Evolutionary conservation across 2,797 vertebrate genomes (phyloP).

Genomic region (Zalophus californianus): DNA sequence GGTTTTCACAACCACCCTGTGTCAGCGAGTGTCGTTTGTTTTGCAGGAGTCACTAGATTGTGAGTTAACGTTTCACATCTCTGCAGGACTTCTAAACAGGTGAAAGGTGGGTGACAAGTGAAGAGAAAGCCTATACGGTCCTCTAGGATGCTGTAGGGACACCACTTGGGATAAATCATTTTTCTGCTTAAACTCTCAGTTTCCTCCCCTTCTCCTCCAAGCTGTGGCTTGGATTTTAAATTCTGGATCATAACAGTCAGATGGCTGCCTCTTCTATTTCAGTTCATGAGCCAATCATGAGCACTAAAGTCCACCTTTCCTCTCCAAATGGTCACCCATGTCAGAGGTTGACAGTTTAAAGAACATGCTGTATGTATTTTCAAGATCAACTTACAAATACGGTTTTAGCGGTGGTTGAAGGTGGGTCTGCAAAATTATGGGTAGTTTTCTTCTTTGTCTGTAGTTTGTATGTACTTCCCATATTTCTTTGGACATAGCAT

Average conservation of each 20-base stretch:
- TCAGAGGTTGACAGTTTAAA: neutral
- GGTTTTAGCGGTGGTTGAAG: neutral
- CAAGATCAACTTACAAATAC: neutral
- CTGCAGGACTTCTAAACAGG: slow-evolving; percentile 16
- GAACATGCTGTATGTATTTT: neutral
- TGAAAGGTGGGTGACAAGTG: slow-evolving; percentile 35
- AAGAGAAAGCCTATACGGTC: neutral
- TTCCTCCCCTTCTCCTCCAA: neutral
- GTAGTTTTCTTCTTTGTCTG: neutral
- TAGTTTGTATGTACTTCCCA: neutral
- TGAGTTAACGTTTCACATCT: slow-evolving; percentile 65
- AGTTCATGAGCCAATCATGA: neutral
- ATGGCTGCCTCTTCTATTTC: neutral
- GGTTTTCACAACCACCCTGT: slow-evolving; percentile 68
- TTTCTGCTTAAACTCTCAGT: neutral
- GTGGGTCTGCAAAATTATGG: neutral
- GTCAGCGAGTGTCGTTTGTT: slow-evolving; percentile 73
- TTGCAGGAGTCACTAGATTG: slow-evolving; percentile 1
- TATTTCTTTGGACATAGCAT: neutral
- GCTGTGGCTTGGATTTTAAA: neutral
- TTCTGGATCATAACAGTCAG: neutral
- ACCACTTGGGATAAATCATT: neutral
- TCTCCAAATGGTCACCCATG: neutral
- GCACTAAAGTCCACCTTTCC: neutral
- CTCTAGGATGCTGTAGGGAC: neutral